These are phyloP conservation scores for Mastacembelus armatus DNA, from an alignment of 2,797 vertebrate genomes.

Conservation along the genomic window DNA sequence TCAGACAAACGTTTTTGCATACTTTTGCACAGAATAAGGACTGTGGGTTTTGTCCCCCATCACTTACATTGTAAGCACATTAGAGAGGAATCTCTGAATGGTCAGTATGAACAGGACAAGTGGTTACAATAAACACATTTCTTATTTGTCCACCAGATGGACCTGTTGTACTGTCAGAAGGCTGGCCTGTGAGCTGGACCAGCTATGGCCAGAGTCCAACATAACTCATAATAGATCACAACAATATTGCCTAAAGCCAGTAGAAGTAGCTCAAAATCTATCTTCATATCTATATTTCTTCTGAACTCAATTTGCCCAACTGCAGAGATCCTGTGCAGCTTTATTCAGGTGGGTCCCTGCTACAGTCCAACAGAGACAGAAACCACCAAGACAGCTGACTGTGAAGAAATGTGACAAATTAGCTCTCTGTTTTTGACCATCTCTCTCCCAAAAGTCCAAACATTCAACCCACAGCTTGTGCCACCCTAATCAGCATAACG, in stretches of 20 bases:
- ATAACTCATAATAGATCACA: conserved; percentile 1
- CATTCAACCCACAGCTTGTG: conserved; percentile 35
- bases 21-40: background rate
- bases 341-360: conserved; percentile 20
- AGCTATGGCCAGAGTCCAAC: conserved; percentile 1
- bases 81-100: background rate
- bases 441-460: conserved; percentile 19
- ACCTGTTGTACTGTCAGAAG: conserved; percentile 48
- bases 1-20: no score
- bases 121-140: background rate
- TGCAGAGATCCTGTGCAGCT: background rate
- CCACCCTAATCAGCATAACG: conserved; percentile 64
- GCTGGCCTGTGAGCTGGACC: background rate
- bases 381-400: conserved; percentile 40
- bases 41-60: background rate
- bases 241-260: background rate
- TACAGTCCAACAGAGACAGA: conserved; percentile 21
- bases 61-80: background rate
- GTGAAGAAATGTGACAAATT: conserved; percentile 57
- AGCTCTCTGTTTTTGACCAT: conserved; percentile 13
- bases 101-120: background rate
- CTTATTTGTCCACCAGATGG: conserved; percentile 69
- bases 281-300: background rate
- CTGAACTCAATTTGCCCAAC: background rate
- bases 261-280: background rate